Conservation (phyloP, 2,888 invertebrate genomes). For the Catocala nupta region DNA sequence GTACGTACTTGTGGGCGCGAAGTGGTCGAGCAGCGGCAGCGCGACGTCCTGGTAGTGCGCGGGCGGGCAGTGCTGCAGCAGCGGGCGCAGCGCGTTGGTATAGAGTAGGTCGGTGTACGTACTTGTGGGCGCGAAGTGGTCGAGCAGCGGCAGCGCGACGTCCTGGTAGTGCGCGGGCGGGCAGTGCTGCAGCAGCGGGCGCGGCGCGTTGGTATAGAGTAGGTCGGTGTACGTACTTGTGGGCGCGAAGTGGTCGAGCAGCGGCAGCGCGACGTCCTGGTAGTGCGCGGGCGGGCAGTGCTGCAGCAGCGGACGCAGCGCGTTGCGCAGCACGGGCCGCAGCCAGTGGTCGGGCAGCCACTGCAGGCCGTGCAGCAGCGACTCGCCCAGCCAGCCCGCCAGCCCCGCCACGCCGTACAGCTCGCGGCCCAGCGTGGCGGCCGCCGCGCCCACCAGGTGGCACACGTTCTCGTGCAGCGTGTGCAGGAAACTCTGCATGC, state of each 20-base stretch:
- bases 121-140: slow-evolving; percentile 93
- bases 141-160: slow-evolving; percentile 93
- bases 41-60: slow-evolving; percentile 92
- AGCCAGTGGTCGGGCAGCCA: slow-evolving; percentile 95
- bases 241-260: slow-evolving; percentile 92
- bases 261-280: slow-evolving; percentile 91
- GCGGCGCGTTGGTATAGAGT: slow-evolving; percentile 94
- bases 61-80: slow-evolving; percentile 94
- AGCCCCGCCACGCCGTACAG: slow-evolving; percentile 93
- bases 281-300: slow-evolving; percentile 95
- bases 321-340: slow-evolving; percentile 93
- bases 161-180: slow-evolving; percentile 93
- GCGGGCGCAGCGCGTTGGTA: slow-evolving; percentile 94
- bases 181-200: slow-evolving; percentile 94
- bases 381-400: slow-evolving; percentile 90
- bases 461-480: slow-evolving; percentile 92
- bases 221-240: too few species aligned
- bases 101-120: too few species aligned
- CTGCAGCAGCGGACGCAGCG: slow-evolving; percentile 94
- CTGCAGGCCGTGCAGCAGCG: slow-evolving; percentile 90
- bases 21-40: slow-evolving; percentile 92
- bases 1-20: slow-evolving; percentile 94
- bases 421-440: slow-evolving; percentile 93
- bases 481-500: slow-evolving; percentile 94
- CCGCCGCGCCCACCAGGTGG: slow-evolving; percentile 88